Percentiles rank a stretch among this genome's conserved stretches.
phyloP scores from a whole-genome alignment of 2,888 invertebrate species.

The Tetrapedia diversipes region DNA sequence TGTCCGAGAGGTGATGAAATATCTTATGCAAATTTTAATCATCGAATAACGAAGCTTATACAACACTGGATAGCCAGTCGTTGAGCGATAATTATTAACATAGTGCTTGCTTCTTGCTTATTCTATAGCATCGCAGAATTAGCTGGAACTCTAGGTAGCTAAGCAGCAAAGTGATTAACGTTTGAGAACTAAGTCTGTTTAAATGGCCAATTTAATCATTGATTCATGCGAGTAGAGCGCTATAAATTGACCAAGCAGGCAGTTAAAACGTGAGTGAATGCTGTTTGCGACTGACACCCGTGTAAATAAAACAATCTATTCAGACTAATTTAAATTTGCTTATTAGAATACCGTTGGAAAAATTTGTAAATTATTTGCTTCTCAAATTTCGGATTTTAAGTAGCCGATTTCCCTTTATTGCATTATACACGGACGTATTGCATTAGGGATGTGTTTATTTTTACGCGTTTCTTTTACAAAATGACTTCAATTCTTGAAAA shows the following conservation, averaged over 20 bases:
- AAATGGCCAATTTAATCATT: slow-evolving; percentile 40
- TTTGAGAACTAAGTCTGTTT: slow-evolving; percentile 18
- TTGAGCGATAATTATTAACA: neutral
- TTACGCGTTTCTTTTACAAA: no score
- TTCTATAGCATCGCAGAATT: neutral
- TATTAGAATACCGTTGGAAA: neutral
- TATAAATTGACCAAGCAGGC: slow-evolving; percentile 1
- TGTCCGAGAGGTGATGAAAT: no score
- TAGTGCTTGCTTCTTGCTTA: neutral
- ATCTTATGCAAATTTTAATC: no score
- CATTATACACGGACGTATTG: no score
- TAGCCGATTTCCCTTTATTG: no score
- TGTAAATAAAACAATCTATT: neutral
- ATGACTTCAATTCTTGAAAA: no score
- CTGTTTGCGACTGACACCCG: neutral
- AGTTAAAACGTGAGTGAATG: slow-evolving; percentile 1
- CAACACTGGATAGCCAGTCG: neutral
- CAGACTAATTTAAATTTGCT: neutral
- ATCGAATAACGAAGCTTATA: no score
- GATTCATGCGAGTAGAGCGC: slow-evolving; percentile 10
- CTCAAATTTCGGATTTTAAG: neutral
- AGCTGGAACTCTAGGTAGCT: neutral
- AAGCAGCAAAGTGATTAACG: slow-evolving; percentile 19
- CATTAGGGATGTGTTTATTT: no score
- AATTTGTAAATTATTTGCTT: neutral